Conservation (phyloP, 2,113 vertebrate genomes). For the Mugil cephalus region DNA sequence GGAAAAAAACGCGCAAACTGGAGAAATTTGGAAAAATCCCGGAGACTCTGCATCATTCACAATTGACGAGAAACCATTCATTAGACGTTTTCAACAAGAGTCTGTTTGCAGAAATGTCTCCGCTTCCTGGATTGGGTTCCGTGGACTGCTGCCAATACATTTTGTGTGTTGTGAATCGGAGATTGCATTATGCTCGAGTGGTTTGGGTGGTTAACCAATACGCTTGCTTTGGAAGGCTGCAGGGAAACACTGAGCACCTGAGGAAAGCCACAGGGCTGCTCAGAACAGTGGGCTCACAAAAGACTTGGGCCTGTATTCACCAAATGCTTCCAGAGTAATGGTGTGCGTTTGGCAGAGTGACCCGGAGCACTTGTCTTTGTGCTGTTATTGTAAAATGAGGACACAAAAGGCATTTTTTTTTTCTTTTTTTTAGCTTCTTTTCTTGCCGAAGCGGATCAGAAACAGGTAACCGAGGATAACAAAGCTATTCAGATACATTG, state of each 20-base stretch:
- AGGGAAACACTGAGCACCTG: slow-evolving; percentile 76
- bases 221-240: slow-evolving; percentile 72
- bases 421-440: no score
- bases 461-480: slow-evolving; percentile 42
- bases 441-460: slow-evolving; percentile 39
- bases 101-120: slow-evolving; percentile 75
- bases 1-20: slow-evolving; percentile 33
- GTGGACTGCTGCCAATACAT: slow-evolving; percentile 71
- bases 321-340: slow-evolving; percentile 53
- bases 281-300: slow-evolving; percentile 54
- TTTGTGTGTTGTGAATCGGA: slow-evolving; percentile 75
- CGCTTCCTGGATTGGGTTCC: slow-evolving; percentile 76
- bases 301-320: slow-evolving; percentile 31
- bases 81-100: slow-evolving; percentile 70
- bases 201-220: slow-evolving; percentile 79
- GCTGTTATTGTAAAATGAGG: slow-evolving; percentile 41
- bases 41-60: slow-evolving; percentile 51
- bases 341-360: slow-evolving; percentile 56
- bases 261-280: slow-evolving; percentile 73
- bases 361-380: slow-evolving; percentile 64
- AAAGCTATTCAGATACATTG: slow-evolving; percentile 34
- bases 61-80: slow-evolving; percentile 72
- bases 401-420: slow-evolving; percentile 30
- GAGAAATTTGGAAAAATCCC: slow-evolving; percentile 55
- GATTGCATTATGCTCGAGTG: slow-evolving; percentile 77